Percentiles rank a stretch among this genome's conserved stretches.
These are phyloP conservation scores for Paguma larvata DNA, from an alignment of 2,797 vertebrate genomes.

Conservation along the genomic window DNA sequence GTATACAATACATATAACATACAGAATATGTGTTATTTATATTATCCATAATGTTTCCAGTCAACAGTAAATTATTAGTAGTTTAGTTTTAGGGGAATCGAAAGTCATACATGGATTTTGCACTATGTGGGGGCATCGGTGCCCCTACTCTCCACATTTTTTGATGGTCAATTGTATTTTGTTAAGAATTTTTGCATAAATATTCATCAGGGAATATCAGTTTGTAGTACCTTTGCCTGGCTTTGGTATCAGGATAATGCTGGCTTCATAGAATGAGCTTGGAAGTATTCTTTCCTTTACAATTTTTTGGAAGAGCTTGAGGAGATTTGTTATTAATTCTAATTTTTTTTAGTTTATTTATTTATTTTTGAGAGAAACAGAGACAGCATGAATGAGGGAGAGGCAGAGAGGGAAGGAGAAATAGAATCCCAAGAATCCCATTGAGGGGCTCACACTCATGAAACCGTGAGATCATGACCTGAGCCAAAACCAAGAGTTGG, in stretches of 20 bases:
- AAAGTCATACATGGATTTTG: not conserved
- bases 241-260: not conserved
- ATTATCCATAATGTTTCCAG: not conserved
- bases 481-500: too few species aligned
- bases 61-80: not conserved
- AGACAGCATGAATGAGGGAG: too few species aligned
- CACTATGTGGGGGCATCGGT: not conserved
- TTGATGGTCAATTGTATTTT: not conserved
- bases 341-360: too few species aligned
- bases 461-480: too few species aligned
- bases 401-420: too few species aligned
- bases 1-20: not conserved
- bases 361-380: too few species aligned
- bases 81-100: not conserved
- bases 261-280: not conserved
- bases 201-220: not conserved
- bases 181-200: not conserved
- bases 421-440: too few species aligned
- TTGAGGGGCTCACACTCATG: too few species aligned
- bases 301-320: not conserved
- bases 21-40: not conserved
- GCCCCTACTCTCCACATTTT: not conserved
- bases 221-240: not conserved
- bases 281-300: not conserved
- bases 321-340: too few species aligned